Base-by-base conservation (phyloP, 1,140 invertebrate genomes). In the Leptinotarsa lineolata region DNA sequence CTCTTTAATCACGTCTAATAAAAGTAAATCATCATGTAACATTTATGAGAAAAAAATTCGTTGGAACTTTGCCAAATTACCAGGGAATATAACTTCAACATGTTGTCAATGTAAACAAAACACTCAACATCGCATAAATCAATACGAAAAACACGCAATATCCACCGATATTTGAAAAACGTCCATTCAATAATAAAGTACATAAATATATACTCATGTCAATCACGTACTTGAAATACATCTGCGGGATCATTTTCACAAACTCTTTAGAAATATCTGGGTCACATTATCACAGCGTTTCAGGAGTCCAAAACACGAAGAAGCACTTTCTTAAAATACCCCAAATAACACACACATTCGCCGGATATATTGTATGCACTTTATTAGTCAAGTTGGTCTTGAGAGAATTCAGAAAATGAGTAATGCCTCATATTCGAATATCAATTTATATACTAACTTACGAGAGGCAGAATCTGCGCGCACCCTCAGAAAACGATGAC, bases 401-500 rank as follows among this genome's bases (percentile, higher is more conserved):
- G 18, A 22, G 60, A 18, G n/a, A 61, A 20, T 21, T 61, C 12
- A 22, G 39, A 65, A 65, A 65, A 65, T 65, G 63, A 65, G 18
- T 65, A 65, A 65, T 65, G 63, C 63, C 63, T 22, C 39, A 65
- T 65, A 65, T 65, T 21, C 63, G 63, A 65, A 65, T 65, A 22
- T 65, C 18, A 65, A 65, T 65, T 65, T 65, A 65, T 65, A 65
- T 22, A 30, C 16, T 65, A 22, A 16, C 63, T 30, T 65, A 24
- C 4, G 39, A 39, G 22, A 22, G 22, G n/a, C 39, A 39, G 22
- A n/a, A 61, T n/a, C 6, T 24, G 12, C 24, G 63, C 63, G 63
- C 63, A 65, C 22, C 63, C 63, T 65, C 63, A 39, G 8, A 12
- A 24, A 65, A 21, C 63, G 1, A 39, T 78, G 76, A 78, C 76